phyloP scores from a whole-genome alignment of 2,113 vertebrate species.

The Dicrurus megarhynchus region DNA sequence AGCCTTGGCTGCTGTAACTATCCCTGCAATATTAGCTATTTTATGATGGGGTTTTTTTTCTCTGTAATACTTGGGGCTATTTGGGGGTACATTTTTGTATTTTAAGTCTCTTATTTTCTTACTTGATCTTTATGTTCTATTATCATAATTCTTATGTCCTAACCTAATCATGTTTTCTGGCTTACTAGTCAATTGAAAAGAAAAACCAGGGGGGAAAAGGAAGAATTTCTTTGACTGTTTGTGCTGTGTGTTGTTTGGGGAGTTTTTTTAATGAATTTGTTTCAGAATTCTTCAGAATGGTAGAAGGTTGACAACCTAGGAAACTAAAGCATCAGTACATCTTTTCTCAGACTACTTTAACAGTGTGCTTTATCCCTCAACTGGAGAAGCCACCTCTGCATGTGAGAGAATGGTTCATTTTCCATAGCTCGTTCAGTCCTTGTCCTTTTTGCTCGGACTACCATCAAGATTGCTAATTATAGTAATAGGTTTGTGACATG shows the following conservation, averaged over 20 bases:
- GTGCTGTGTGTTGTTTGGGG: background rate
- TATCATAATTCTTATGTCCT: background rate
- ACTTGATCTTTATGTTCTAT: background rate
- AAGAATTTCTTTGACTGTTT: background rate
- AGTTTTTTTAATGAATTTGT: background rate
- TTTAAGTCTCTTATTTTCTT: background rate
- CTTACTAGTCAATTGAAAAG: background rate
- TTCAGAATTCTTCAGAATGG: background rate
- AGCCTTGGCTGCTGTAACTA: background rate
- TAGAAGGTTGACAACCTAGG: background rate
- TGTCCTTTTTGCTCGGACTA: conserved; percentile 20
- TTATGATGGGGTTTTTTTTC: background rate
- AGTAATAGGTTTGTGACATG: background rate
- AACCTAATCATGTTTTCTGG: background rate
- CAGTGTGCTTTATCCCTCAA: background rate
- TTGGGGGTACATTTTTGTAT: background rate
- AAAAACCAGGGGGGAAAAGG: accelerated
- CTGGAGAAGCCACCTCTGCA: background rate
- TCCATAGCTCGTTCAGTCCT: background rate
- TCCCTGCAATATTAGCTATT: background rate
- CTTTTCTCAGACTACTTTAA: background rate
- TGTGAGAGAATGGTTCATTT: conserved; percentile 25
- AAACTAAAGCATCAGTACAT: background rate
- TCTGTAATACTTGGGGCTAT: background rate
- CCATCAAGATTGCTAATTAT: conserved; percentile 18